Evolutionary conservation across 2,113 vertebrate species (phyloP), one percentile per base, ranked within the genome.

Genomic region (Rhinolophus ferrumequinum): DNA sequence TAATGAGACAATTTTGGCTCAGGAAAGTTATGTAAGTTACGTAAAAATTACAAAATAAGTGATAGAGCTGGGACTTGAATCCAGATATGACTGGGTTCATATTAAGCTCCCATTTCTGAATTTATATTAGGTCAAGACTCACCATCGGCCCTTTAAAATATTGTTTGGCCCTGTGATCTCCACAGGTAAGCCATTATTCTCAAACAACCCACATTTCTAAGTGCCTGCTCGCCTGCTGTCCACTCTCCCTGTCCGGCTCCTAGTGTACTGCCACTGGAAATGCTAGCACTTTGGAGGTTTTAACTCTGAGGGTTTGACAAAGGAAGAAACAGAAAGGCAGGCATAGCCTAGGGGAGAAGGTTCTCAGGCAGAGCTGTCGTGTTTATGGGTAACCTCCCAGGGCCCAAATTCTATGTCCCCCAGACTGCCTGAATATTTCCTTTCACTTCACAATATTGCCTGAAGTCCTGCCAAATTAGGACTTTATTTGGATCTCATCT

Each of bases 11-110:
- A 38, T 38, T 58, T 47, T 64, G 77, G 50, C 52, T 89, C 76
- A 79, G 44, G 41, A 80, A 86, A 44, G 9, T 50, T 35, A 60
- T 13, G 6, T 72, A 60, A 33, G 16, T 64, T 26, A 87, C 14
- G 28, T 26, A 93, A 82, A 88, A 93, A 84, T 77, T 52, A 93
- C 80, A 64, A 92, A 94, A 67, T 30, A 87, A 41, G 28, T 6
- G 7, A 72, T 33, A 60, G 75, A 84, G 12, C 16, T 72, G 33
- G 44, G 19, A 66, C 58, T 33, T 50, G 64, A 93, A 56, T 80
- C 52, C 15, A 80, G 41, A 28, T 41, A 70, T 70, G 50, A 86
- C 26, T 58, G 22, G 22, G 28, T 90, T 66, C 24, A 56, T 26
- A 75, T 44, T 87, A 83, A 52, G 64, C 69, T 79, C 79, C 26